These are phyloP conservation scores for Pyralis farinalis DNA, from an alignment of 2,888 invertebrate species.

Conservation along the genomic window DNA sequence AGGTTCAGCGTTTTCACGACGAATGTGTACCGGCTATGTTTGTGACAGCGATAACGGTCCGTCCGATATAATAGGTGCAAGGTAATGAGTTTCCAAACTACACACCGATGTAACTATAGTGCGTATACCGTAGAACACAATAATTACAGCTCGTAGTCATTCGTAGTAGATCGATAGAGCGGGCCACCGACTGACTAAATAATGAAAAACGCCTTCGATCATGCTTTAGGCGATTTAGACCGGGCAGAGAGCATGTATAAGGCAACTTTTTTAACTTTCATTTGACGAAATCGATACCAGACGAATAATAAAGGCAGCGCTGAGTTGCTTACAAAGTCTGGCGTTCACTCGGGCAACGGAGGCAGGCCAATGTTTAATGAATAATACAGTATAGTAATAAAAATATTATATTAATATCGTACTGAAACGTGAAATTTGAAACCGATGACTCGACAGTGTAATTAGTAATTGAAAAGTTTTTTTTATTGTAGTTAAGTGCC, in stretches of 20 bases:
- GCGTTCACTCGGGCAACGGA: background rate
- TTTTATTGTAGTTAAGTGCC: too few relatives aligned
- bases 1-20: constrained; percentile 49
- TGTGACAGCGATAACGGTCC: constrained; percentile 37
- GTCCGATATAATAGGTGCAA: constrained; percentile 21
- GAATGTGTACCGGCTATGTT: constrained; percentile 37
- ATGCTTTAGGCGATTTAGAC: constrained; percentile 38
- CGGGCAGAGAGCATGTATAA: constrained; percentile 35
- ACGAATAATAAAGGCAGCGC: constrained; percentile 32
- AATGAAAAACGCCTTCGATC: constrained; percentile 41
- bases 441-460: too few relatives aligned
- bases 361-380: constrained; percentile 4
- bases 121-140: constrained; percentile 30
- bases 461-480: too few relatives aligned
- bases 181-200: constrained; percentile 31
- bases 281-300: constrained; percentile 38
- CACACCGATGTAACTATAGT: constrained; percentile 30
- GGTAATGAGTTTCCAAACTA: constrained; percentile 55
- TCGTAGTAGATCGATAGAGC: constrained; percentile 48
- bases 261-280: constrained; percentile 24
- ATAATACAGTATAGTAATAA: too few relatives aligned
- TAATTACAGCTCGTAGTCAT: constrained; percentile 48
- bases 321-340: background rate
- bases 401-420: too few relatives aligned
- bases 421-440: too few relatives aligned